Conservation (phyloP, 2,797 vertebrate genomes). For the Ceryle rudis region DNA sequence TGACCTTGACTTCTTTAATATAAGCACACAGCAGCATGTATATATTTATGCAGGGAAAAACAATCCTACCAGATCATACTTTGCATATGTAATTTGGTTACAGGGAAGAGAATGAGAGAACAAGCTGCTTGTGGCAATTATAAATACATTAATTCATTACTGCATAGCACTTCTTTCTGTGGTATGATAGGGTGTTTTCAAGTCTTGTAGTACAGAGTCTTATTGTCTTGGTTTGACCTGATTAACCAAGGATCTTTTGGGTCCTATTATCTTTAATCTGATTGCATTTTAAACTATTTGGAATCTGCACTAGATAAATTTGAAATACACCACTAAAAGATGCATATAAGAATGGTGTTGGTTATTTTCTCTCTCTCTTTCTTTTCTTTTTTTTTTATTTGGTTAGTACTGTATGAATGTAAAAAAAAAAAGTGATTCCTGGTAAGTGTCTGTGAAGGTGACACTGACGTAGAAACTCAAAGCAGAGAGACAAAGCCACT, state of each 20-base stretch:
- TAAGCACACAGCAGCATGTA: conserved; percentile 20
- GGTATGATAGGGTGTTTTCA: conserved; percentile 21
- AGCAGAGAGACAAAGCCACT: not conserved
- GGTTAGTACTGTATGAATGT: not conserved
- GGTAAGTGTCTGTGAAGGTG: not conserved
- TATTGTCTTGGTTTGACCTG: conserved; percentile 47
- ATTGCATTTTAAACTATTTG: not conserved
- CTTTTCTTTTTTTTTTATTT: not conserved
- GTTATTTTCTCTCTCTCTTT: not conserved
- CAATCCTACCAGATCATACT: conserved; percentile 46
- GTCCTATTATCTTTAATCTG: not conserved
- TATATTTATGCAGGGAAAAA: conserved; percentile 37
- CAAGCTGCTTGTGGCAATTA: conserved; percentile 65
- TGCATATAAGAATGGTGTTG: not conserved
- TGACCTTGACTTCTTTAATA: conserved; percentile 55
- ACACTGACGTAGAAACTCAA: not conserved
- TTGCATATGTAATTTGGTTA: conserved; percentile 65
- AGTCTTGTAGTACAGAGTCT: not conserved
- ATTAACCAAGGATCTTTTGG: conserved; percentile 37
- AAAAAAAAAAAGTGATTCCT: not conserved
- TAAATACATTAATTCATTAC: conserved; percentile 69
- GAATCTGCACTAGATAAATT: not conserved
- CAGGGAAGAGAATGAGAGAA: conserved; percentile 59
- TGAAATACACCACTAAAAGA: not conserved
- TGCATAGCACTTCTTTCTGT: conserved; percentile 50